phyloP scores from a whole-genome alignment of 2,888 invertebrate genomes.

The Carabus problematicus region DNA sequence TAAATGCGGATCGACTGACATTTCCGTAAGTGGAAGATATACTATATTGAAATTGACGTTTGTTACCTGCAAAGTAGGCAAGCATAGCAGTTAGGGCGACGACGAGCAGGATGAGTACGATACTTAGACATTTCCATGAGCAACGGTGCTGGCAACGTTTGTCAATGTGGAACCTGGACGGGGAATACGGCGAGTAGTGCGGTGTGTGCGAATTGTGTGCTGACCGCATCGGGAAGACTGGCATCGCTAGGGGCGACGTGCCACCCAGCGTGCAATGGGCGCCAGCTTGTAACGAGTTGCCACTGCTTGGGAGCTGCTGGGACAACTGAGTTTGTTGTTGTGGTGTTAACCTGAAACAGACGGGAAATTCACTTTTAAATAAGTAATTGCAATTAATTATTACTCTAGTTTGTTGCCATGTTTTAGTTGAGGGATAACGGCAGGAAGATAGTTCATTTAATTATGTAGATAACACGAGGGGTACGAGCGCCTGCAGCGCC shows the following conservation, averaged over 20 bases:
- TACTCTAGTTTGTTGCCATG: not conserved
- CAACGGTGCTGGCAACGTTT: conserved; percentile 92
- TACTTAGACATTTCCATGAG: conserved; percentile 96
- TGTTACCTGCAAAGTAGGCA: conserved; percentile 92
- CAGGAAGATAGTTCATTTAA: too few species aligned
- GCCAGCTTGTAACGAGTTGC: conserved; percentile 66
- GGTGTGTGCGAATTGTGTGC: conserved; percentile 71
- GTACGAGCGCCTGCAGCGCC: too few species aligned
- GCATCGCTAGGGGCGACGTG: conserved; percentile 83
- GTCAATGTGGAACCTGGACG: conserved; percentile 93
- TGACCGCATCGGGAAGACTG: conserved; percentile 82
- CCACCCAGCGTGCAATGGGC: conserved; percentile 72
- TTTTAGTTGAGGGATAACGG: too few species aligned
- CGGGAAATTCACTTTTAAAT: conserved; percentile 13
- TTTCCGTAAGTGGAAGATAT: not conserved
- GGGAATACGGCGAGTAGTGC: conserved; percentile 89
- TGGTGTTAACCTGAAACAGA: conserved; percentile 46
- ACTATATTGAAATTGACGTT: conserved; percentile 8
- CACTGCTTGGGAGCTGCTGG: conserved; percentile 68
- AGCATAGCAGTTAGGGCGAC: conserved; percentile 92
- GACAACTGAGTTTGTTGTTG: conserved; percentile 64
- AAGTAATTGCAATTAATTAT: conserved; percentile 8
- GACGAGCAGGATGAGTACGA: conserved; percentile 89
- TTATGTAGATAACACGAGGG: too few species aligned
- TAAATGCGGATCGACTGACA: conserved; percentile 25